Evolutionary conservation across 2,888 invertebrate species (phyloP).

Genomic region (Sacculina carcini): DNA sequence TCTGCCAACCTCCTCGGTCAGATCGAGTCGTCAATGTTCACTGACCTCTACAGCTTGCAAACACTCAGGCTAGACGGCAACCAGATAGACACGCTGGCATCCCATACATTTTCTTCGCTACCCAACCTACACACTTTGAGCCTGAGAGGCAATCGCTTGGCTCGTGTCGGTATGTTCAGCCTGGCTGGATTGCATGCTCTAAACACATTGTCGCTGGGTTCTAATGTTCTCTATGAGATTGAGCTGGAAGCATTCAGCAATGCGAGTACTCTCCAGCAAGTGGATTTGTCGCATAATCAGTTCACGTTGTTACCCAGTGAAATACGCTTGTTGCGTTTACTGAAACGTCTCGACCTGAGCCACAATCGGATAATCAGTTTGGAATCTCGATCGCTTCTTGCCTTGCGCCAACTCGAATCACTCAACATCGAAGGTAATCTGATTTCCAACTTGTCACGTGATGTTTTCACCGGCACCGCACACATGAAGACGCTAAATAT

Average conservation of each 20-base stretch:
- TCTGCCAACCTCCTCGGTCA: constrained; percentile 52
- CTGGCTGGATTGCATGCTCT: constrained; percentile 42
- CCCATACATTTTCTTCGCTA: constrained; percentile 40
- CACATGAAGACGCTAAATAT: constrained; percentile 55
- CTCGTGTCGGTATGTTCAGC: constrained; percentile 25
- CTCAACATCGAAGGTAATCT: constrained; percentile 59
- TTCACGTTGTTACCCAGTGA: constrained; percentile 48
- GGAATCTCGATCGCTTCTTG: constrained; percentile 49
- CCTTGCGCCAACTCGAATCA: constrained; percentile 50
- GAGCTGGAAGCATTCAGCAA: constrained; percentile 47
- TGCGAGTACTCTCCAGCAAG: constrained; percentile 48
- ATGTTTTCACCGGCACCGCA: constrained; percentile 47
- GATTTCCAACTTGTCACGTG: constrained; percentile 48
- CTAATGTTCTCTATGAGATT: constrained; percentile 45
- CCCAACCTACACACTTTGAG: constrained; percentile 53
- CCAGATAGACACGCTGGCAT: constrained; percentile 43
- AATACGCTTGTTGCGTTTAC: constrained; percentile 40
- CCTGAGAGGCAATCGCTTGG: constrained; percentile 50
- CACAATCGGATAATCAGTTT: constrained; percentile 56
- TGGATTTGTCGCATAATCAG: constrained; percentile 56
- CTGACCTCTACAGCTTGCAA: constrained; percentile 57
- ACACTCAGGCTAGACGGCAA: constrained; percentile 34
- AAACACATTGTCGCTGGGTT: constrained; percentile 38
- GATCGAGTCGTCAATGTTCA: constrained; percentile 55
- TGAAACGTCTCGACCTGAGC: constrained; percentile 55